Conservation (phyloP, 2,888 invertebrate species). For the Galeopsomyia nigrocyanea region DNA sequence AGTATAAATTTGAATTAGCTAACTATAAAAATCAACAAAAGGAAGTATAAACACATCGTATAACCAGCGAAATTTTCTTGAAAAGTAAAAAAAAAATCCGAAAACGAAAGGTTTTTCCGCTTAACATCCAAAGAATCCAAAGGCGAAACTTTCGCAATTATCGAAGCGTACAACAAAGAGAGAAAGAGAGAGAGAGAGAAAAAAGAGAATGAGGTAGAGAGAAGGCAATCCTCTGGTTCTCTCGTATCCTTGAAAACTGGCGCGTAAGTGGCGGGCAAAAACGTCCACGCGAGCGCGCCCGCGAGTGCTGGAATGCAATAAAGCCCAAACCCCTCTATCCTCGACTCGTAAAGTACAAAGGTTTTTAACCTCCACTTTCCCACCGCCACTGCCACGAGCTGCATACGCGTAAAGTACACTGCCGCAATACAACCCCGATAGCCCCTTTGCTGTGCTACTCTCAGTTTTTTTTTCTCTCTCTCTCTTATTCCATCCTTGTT, state of each 20-base stretch:
- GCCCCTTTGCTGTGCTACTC: no score
- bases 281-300: constrained; percentile 38
- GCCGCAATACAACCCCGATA: not conserved
- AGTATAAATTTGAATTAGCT: no score
- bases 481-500: no score
- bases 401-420: constrained; percentile 26
- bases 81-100: no score
- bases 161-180: constrained; percentile 50
- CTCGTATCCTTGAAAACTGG: constrained; percentile 64
- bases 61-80: no score
- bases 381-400: not conserved
- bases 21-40: no score
- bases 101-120: no score
- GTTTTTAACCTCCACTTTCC: constrained; percentile 33
- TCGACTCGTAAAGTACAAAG: constrained; percentile 44
- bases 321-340: constrained; percentile 49
- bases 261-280: constrained; percentile 53
- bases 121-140: constrained; percentile 57
- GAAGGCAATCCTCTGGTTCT: constrained; percentile 49
- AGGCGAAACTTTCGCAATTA: constrained; percentile 67
- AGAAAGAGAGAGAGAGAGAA: no score
- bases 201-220: no score
- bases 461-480: no score
- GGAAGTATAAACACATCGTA: no score
- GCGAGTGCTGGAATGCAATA: constrained; percentile 55